phyloP scores from a whole-genome alignment of 2,113 vertebrate species.

The Numenius arquata region DNA sequence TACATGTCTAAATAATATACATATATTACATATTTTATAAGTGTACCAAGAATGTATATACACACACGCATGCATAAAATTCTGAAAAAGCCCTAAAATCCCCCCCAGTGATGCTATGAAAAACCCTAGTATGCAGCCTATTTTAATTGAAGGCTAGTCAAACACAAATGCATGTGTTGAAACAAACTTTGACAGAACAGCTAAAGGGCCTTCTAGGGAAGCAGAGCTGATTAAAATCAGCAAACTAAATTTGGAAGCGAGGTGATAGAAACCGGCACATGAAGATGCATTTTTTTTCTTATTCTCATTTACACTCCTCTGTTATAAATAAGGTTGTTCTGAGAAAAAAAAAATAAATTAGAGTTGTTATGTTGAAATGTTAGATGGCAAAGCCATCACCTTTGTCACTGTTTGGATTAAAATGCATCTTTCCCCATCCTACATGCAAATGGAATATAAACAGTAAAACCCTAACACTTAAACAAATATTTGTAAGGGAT shows the following conservation, averaged over 20 bases:
- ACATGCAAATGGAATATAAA: not conserved
- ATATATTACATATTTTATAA: not conserved
- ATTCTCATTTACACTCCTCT: not conserved
- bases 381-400: not conserved
- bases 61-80: not conserved
- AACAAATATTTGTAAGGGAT: not conserved
- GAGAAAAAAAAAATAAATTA: not conserved
- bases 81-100: not conserved
- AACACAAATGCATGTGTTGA: not conserved
- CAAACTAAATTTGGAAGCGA: not conserved
- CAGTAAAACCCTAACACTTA: not conserved
- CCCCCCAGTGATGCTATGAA: not conserved
- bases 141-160: not conserved
- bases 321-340: not conserved
- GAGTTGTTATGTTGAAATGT: not conserved
- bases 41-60: not conserved
- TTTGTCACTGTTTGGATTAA: not conserved
- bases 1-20: rapidly evolving
- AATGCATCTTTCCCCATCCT: not conserved
- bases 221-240: not conserved
- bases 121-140: not conserved
- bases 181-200: not conserved
- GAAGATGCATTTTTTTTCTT: not conserved
- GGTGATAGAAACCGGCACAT: not conserved
- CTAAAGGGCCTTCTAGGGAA: not conserved